phyloP scores from a whole-genome alignment of 1,140 invertebrate species.

The Andricus grossulariae region DNA sequence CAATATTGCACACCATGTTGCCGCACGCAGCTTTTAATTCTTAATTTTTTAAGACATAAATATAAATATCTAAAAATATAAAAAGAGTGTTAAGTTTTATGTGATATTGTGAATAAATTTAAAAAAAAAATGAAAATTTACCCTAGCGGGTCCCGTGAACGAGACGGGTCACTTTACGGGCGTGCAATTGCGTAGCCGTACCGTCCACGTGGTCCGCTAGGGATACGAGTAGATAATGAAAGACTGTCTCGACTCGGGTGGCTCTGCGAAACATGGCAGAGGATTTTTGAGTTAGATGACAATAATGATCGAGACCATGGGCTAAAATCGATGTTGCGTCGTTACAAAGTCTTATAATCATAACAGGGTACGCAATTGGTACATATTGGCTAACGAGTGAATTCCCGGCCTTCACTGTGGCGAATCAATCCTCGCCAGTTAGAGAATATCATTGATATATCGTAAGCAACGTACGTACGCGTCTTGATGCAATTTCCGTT shows the following conservation, averaged over 20 bases:
- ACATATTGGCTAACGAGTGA: constrained; percentile 27
- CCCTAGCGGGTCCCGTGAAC: too few relatives aligned
- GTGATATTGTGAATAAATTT: too few relatives aligned
- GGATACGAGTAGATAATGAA: background rate
- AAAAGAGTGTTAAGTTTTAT: too few relatives aligned
- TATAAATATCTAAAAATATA: too few relatives aligned
- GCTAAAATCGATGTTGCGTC: constrained; percentile 45
- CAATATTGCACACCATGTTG: too few relatives aligned
- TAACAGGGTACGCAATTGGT: constrained; percentile 20
- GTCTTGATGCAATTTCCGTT: constrained; percentile 30
- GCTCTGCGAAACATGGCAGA: constrained; percentile 6
- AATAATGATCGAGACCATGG: constrained; percentile 10
- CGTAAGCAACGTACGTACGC: constrained; percentile 23
- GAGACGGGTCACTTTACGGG: too few relatives aligned
- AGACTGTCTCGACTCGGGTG: constrained; percentile 12
- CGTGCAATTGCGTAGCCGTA: too few relatives aligned
- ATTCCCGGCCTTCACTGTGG: constrained; percentile 8
- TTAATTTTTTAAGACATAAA: too few relatives aligned
- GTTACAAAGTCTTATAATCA: constrained; percentile 39
- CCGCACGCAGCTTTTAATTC: too few relatives aligned
- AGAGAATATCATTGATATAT: background rate
- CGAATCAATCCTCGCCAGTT: constrained; percentile 4
- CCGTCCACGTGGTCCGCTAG: background rate
- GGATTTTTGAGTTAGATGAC: background rate
- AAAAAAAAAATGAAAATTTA: too few relatives aligned